These are phyloP conservation scores for Emberiza fucata DNA, from an alignment of 2,113 vertebrate genomes.

Conservation along the genomic window DNA sequence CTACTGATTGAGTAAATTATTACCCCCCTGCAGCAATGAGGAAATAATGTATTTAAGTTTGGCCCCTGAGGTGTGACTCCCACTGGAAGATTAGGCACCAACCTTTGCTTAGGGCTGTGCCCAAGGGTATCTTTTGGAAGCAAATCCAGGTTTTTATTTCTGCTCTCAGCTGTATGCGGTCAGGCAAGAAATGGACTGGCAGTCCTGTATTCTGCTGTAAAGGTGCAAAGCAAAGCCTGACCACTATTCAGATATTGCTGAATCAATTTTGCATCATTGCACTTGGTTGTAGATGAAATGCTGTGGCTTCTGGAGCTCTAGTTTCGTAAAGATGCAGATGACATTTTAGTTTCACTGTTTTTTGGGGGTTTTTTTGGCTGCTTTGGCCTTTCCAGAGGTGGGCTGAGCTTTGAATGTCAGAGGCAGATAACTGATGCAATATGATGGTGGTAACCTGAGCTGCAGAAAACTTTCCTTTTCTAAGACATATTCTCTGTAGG, in stretches of 20 bases:
- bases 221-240: background rate
- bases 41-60: background rate
- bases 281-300: background rate
- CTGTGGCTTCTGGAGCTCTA: background rate
- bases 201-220: accelerated
- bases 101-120: slow-evolving; percentile 44
- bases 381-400: background rate
- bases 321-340: background rate
- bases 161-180: background rate
- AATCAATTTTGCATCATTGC: background rate
- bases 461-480: background rate
- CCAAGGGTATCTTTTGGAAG: background rate
- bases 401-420: background rate
- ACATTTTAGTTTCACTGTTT: background rate
- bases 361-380: background rate
- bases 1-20: slow-evolving; percentile 13
- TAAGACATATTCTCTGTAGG: background rate
- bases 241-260: background rate
- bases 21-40: slow-evolving; percentile 44
- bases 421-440: background rate
- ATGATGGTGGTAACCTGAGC: background rate
- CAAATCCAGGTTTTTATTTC: background rate
- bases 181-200: background rate
- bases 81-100: slow-evolving; percentile 5
- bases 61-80: background rate